A percentile compares a stretch with the other conserved stretches of the same genome.
Conservation (phyloP, 2,888 invertebrate genomes). For the Pocota personata region DNA sequence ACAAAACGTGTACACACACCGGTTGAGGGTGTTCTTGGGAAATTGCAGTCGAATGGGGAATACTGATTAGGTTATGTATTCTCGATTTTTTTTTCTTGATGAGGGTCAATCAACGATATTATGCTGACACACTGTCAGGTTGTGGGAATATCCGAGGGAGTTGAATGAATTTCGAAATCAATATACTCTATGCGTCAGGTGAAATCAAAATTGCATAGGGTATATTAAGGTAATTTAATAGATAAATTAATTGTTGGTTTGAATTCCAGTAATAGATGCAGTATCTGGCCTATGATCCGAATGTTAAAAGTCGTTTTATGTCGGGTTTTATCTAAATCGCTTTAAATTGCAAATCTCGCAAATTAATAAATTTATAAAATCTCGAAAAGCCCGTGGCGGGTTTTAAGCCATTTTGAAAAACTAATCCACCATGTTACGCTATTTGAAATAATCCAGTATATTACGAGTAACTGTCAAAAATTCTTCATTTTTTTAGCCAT, state of each 20-base stretch:
- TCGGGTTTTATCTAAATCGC: no score
- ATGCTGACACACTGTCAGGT: slow-evolving; percentile 20
- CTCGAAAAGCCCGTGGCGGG: no score
- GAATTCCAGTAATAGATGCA: no score
- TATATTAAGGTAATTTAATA: neutral
- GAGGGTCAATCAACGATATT: slow-evolving; percentile 33
- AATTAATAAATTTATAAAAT: no score
- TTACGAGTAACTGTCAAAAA: no score
- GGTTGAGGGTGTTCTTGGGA: slow-evolving; percentile 50
- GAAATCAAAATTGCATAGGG: neutral
- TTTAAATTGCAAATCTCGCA: no score
- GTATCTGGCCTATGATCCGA: no score
- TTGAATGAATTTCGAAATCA: slow-evolving; percentile 30
- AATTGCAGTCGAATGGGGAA: neutral
- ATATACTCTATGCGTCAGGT: slow-evolving; percentile 5
- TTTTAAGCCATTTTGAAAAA: no score
- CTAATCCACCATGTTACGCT: no score
- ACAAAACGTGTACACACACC: neutral
- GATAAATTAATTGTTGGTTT: neutral
- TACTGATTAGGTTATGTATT: neutral
- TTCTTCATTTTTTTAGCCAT: no score
- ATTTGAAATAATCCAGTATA: no score
- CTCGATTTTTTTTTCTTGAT: neutral
- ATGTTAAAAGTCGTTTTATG: no score
- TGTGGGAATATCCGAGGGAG: slow-evolving; percentile 19